These are phyloP conservation scores for Cheiracanthium punctorium DNA, from an alignment of 2,888 invertebrate genomes.

Conservation along the genomic window DNA sequence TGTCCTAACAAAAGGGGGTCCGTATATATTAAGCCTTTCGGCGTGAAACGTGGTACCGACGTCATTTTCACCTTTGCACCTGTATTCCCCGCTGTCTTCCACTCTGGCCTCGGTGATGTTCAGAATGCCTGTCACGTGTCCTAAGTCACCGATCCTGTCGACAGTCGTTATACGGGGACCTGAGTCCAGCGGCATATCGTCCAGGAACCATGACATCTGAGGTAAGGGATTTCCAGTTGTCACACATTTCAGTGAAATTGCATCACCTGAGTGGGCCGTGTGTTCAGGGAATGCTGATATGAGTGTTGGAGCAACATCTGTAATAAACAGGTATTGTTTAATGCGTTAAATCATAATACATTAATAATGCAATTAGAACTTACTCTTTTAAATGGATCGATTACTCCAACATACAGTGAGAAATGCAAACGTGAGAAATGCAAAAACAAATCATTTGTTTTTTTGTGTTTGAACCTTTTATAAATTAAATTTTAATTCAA, in stretches of 20 bases:
- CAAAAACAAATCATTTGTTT: too few species aligned
- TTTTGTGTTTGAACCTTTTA: too few species aligned
- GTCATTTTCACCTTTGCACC: constrained; percentile 72
- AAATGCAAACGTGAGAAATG: too few species aligned
- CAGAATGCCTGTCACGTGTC: constrained; percentile 76
- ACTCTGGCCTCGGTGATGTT: constrained; percentile 74
- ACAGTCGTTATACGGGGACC: constrained; percentile 74
- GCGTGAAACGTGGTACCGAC: constrained; percentile 74
- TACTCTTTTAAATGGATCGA: too few species aligned
- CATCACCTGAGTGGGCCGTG: constrained; percentile 47
- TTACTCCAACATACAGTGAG: too few species aligned
- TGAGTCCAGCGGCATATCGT: constrained; percentile 74
- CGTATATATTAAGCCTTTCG: constrained; percentile 76
- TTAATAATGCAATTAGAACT: too few species aligned
- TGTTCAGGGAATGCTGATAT: constrained; percentile 64
- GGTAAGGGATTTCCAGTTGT: constrained; percentile 73
- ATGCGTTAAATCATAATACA: too few species aligned
- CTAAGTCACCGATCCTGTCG: constrained; percentile 74
- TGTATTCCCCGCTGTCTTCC: constrained; percentile 61
- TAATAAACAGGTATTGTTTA: background rate
- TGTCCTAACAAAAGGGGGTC: constrained; percentile 78
- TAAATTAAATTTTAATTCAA: too few species aligned
- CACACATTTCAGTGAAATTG: constrained; percentile 70
- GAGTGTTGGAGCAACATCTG: constrained; percentile 61
- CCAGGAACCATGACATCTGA: constrained; percentile 73